Evolutionary conservation across 2,113 vertebrate species (phyloP).

Genomic region (Antechinus flavipes): DNA sequence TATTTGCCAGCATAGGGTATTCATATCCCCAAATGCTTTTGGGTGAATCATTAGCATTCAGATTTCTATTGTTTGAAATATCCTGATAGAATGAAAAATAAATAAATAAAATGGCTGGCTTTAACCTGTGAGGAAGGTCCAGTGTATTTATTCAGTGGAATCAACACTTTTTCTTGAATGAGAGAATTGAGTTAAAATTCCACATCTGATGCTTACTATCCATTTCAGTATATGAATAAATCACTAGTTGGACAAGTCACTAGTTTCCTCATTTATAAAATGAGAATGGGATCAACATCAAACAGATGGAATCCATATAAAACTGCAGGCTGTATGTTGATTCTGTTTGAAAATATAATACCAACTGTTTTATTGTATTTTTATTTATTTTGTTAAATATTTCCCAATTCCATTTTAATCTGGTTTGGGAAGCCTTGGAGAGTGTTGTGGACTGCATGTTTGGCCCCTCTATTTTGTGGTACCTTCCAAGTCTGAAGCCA

Average conservation of each 20-base stretch:
- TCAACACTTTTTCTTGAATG: neutral
- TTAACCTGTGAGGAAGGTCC: neutral
- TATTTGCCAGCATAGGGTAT: neutral
- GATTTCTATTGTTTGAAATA: neutral
- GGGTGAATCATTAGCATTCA: neutral
- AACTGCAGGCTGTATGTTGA: neutral
- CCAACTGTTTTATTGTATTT: neutral
- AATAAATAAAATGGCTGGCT: neutral
- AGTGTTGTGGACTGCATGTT: neutral
- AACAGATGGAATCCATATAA: neutral
- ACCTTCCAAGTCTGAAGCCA: neutral
- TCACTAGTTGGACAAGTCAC: too few relatives aligned
- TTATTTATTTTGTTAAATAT: neutral
- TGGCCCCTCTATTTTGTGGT: neutral
- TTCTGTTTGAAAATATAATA: neutral
- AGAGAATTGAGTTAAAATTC: neutral
- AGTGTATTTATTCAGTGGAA: neutral
- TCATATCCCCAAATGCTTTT: neutral
- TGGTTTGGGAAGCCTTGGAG: neutral
- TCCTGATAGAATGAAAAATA: neutral
- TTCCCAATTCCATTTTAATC: neutral
- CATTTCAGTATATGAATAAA: too few relatives aligned
- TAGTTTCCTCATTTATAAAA: neutral
- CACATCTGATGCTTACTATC: neutral
- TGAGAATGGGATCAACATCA: neutral